A percentile compares a stretch with the other conserved stretches of the same genome.
phyloP scores from a whole-genome alignment of 2,113 vertebrate species.

The Periophthalmus modestus region DNA sequence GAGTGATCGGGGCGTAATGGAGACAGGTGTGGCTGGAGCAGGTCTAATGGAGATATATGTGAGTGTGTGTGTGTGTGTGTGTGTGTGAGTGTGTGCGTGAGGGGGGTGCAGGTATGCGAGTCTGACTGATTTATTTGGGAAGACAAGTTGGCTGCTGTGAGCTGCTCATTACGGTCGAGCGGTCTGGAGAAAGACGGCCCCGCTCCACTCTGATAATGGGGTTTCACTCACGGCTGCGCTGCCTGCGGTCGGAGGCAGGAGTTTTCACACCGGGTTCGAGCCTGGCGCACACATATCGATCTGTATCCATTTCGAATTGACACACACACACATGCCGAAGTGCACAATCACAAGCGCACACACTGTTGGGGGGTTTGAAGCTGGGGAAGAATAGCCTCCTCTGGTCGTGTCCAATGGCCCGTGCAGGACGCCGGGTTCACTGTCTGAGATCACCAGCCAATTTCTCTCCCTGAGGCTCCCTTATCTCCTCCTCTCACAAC shows the following conservation, averaged over 20 bases:
- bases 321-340: background rate
- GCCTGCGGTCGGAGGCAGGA: constrained; percentile 62
- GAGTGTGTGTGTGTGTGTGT: background rate
- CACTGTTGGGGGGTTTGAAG: constrained; percentile 25
- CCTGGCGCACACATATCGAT: constrained; percentile 10
- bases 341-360: background rate
- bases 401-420: constrained; percentile 15
- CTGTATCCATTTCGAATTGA: constrained; percentile 2
- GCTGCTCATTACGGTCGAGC: constrained; percentile 76
- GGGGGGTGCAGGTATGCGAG: constrained; percentile 9
- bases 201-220: constrained; percentile 70
- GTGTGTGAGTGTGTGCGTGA: constrained; percentile 15
- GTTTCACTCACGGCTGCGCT: constrained; percentile 68
- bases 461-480: constrained; percentile 43
- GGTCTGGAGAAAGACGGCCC: constrained; percentile 62
- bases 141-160: constrained; percentile 72
- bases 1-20: constrained; percentile 52
- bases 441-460: constrained; percentile 44
- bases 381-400: constrained; percentile 23
- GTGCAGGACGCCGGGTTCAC: constrained; percentile 28
- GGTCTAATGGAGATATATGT: constrained; percentile 47
- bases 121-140: constrained; percentile 72
- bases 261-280: constrained; percentile 34
- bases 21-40: constrained; percentile 44
- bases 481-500: constrained; percentile 66